A percentile compares a stretch with the other conserved stretches of the same genome.
Conservation (phyloP, 2,113 vertebrate genomes). For the Maccullochella peelii region DNA sequence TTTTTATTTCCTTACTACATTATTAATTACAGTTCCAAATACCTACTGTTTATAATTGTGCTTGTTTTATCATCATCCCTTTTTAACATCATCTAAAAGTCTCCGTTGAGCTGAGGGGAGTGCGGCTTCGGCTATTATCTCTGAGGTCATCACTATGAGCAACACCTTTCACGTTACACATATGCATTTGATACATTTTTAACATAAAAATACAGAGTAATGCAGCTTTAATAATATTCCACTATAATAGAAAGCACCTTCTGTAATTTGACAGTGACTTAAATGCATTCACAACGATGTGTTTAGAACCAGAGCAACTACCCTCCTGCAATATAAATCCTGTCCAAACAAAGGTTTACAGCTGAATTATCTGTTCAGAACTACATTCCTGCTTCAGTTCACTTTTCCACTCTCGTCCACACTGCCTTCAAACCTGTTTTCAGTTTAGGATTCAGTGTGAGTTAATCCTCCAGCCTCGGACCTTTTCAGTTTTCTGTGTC, state of each 20-base stretch:
- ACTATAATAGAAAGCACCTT: neutral
- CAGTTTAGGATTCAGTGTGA: neutral
- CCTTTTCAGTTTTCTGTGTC: conserved; percentile 15
- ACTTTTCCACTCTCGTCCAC: neutral
- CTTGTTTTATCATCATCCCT: neutral
- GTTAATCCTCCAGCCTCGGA: conserved; percentile 18
- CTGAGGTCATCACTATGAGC: neutral
- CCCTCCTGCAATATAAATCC: neutral
- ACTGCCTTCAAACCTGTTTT: neutral
- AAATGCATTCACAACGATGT: neutral
- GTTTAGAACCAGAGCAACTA: neutral
- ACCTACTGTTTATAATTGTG: neutral
- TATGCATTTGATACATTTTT: neutral
- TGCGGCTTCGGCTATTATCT: neutral
- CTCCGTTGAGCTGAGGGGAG: too few relatives aligned
- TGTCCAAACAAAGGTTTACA: neutral
- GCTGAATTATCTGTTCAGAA: neutral
- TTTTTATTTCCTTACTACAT: neutral
- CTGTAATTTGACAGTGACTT: neutral
- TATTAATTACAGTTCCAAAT: neutral
- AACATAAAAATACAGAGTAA: neutral
- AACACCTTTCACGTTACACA: neutral
- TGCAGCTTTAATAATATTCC: neutral
- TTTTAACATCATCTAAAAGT: too few relatives aligned
- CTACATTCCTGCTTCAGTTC: conserved; percentile 8